Evolutionary conservation across 2,113 vertebrate species (phyloP), one percentile per base, ranked within the genome.

Genomic region (Pyxicephalus adspersus): DNA sequence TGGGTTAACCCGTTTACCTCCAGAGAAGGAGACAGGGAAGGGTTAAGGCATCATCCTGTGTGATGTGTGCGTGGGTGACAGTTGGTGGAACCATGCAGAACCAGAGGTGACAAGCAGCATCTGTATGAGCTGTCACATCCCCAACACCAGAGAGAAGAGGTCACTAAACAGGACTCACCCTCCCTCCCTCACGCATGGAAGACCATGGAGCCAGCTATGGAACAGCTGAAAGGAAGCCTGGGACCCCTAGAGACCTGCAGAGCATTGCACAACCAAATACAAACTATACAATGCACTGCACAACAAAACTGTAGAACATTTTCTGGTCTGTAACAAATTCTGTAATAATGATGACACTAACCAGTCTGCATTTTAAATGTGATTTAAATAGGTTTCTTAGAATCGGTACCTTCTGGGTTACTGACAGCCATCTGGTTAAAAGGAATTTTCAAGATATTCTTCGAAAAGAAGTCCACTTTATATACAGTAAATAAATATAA

Each of bases 71-170:
- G 57, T 80, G 57, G 67, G 66, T 80, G 78, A 64, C 68, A 81
- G 68, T 51, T 55, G 58, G 79, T 54, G 79, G 64, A 81, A 51
- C 78, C 78, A 81, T 81, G 78, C 78, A 63, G 67, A 72, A 80
- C 78, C 31, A 70, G 67, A 72, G 79, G 68, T 81, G 79, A 81
- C 79, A 74, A 57, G 58, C 22, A 65, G 60, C 79, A 81, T 81
- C 60, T 73, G 78, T 70, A 67, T 65, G 67, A 73, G 68, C 79
- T 64, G 68, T 81, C 79, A 81, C 58, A 81, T 81, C 68, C 45
- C 25, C 55, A 64, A 58, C 58, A 38, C 68, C 79, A 57, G 68
- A 65, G 55, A 64, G 79, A 74, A 73, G 68, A 81, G 68, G 79
- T 81, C 68, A 74, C 79, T 55, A 73, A 64, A 73, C 68, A 81